A percentile compares a stretch with the other conserved stretches of the same genome.
Evolutionary conservation across 2,888 invertebrate species (phyloP).

Genomic region (Drosophila anomalata): DNA sequence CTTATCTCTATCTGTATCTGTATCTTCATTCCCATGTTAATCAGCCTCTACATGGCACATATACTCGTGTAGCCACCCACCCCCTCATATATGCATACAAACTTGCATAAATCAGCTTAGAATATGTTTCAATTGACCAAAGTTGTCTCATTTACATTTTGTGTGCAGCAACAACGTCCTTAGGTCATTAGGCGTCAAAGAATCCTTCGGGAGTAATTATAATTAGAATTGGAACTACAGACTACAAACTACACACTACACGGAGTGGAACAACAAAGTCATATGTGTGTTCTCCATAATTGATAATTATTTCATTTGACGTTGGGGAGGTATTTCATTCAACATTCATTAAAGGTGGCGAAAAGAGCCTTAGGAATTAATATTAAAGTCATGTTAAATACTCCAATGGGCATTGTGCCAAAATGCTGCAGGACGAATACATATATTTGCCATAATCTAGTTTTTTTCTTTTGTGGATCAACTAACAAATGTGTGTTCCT

Average conservation of each 20-base stretch:
- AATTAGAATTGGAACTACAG: constrained; percentile 38
- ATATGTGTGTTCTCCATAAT: constrained; percentile 34
- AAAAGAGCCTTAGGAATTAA: constrained; percentile 16
- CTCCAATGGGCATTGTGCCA: background rate
- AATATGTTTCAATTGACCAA: constrained; percentile 59
- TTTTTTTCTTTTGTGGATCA: background rate
- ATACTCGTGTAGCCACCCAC: background rate
- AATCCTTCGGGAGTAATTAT: constrained; percentile 50
- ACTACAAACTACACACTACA: too few relatives aligned
- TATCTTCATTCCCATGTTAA: constrained; percentile 54
- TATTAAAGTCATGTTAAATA: constrained; percentile 5
- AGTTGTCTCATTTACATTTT: constrained; percentile 51
- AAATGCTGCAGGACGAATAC: background rate
- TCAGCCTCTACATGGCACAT: constrained; percentile 39
- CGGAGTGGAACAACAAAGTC: constrained; percentile 25
- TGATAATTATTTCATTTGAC: constrained; percentile 44
- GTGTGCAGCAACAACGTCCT: constrained; percentile 30
- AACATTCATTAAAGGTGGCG: constrained; percentile 12
- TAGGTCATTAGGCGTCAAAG: constrained; percentile 51
- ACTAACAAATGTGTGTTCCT: background rate
- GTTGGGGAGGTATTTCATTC: constrained; percentile 27
- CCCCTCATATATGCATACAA: constrained; percentile 3
- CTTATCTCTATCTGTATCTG: constrained; percentile 42
- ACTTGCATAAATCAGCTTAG: constrained; percentile 61
- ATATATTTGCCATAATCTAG: background rate